Evolutionary conservation across 2,888 invertebrate species (phyloP).

Genomic region (Tineola bisselliella): DNA sequence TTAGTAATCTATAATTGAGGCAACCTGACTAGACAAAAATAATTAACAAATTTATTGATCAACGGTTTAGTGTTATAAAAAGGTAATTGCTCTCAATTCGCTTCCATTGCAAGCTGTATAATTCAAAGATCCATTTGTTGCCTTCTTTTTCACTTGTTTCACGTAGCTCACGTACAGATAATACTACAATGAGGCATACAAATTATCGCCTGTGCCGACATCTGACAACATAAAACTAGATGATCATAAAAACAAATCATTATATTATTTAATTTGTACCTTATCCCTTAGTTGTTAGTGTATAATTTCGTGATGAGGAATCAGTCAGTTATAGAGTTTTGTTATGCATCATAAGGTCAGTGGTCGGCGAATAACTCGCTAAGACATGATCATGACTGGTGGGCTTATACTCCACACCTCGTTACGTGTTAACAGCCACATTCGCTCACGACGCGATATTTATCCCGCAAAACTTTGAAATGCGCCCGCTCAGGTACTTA

Average conservation of each 20-base stretch:
- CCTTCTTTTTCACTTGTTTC: conserved; percentile 51
- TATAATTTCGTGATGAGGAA: conserved; percentile 8
- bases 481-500: conserved; percentile 28
- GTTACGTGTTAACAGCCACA: conserved; percentile 67
- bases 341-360: conserved; percentile 43
- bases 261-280: conserved; percentile 10
- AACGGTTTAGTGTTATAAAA: conserved; percentile 14
- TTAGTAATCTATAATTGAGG: neutral
- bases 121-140: conserved; percentile 41
- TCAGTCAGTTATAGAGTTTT: conserved; percentile 27
- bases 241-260: neutral
- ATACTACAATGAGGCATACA: conserved; percentile 64
- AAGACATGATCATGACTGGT: conserved; percentile 66
- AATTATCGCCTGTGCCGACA: conserved; percentile 62
- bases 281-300: neutral
- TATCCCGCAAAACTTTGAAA: conserved; percentile 58
- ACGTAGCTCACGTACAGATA: conserved; percentile 59
- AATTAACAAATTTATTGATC: neutral
- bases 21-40: neutral
- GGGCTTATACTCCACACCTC: conserved; percentile 65
- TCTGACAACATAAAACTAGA: conserved; percentile 19
- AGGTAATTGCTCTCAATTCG: conserved; percentile 38
- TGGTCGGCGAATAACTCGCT: conserved; percentile 63
- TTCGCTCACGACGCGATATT: conserved; percentile 64
- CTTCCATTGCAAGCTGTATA: conserved; percentile 33